phyloP scores from a whole-genome alignment of 2,113 vertebrate genomes.

The Recurvirostra avosetta region DNA sequence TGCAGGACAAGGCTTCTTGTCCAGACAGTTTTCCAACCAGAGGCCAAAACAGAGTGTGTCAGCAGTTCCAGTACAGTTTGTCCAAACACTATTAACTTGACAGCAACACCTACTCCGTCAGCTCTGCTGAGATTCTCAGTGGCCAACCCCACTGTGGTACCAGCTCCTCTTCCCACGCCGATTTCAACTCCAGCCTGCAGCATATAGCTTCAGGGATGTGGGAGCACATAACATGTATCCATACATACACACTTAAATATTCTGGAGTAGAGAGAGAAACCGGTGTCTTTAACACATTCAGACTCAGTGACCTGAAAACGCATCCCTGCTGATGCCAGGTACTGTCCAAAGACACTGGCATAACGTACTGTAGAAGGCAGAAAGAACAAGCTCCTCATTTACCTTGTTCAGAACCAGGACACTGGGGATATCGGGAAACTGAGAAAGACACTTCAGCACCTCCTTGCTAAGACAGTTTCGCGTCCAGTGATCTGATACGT shows the following conservation, averaged over 20 bases:
- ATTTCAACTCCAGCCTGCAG: neutral
- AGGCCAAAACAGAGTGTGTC: neutral
- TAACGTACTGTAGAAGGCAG: accelerated
- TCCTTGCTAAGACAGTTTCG: conserved; percentile 77
- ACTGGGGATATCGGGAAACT: conserved; percentile 80
- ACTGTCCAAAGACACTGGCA: accelerated
- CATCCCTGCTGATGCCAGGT: neutral
- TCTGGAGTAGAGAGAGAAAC: neutral
- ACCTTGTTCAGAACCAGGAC: conserved; percentile 95
- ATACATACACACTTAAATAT: accelerated
- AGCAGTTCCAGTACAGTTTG: neutral
- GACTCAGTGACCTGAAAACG: neutral
- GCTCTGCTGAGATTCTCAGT: neutral
- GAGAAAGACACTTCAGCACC: conserved; percentile 81
- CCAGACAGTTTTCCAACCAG: neutral
- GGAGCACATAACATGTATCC: accelerated
- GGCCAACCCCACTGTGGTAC: neutral
- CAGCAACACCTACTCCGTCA: neutral
- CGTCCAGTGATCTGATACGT: conserved; percentile 87
- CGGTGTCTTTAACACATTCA: accelerated
- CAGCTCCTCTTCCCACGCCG: neutral
- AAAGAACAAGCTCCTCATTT: neutral
- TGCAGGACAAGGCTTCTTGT: neutral
- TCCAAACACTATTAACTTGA: neutral
- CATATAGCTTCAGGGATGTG: neutral